A percentile compares a stretch with the other conserved stretches of the same genome.
Conservation (phyloP, 2,797 vertebrate genomes). For the Peromyscus eremicus region DNA sequence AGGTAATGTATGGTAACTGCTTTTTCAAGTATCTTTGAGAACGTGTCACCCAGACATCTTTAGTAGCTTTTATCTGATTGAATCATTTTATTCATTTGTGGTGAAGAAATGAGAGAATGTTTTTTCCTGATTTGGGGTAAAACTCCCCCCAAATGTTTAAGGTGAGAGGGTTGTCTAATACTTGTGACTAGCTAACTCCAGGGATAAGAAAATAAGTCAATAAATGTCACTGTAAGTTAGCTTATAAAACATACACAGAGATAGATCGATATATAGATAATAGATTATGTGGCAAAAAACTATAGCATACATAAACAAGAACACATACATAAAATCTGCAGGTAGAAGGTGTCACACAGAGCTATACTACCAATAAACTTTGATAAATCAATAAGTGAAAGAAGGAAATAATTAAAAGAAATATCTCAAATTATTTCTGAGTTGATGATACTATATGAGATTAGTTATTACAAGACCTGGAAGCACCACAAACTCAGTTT, state of each 20-base stretch:
- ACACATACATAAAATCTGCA: background rate
- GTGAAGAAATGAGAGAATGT: background rate
- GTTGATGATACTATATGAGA: background rate
- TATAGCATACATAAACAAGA: background rate
- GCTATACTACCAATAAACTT: background rate
- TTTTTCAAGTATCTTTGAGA: too few relatives aligned
- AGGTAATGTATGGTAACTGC: too few relatives aligned
- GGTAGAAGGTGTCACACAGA: background rate
- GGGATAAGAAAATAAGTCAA: background rate
- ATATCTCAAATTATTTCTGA: background rate
- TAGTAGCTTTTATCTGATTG: background rate
- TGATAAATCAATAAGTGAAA: background rate
- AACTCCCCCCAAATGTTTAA: background rate
- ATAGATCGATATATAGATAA: background rate
- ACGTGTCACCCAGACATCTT: too few relatives aligned
- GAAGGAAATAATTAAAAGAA: background rate
- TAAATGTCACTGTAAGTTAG: background rate
- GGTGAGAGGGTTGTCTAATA: background rate
- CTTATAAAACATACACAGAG: background rate
- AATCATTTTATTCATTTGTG: background rate
- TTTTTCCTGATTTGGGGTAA: background rate
- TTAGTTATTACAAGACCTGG: background rate
- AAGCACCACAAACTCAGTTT: background rate
- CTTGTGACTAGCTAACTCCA: background rate
- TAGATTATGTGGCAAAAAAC: background rate